These are phyloP conservation scores for Drosophila nannoptera DNA, from an alignment of 1,140 invertebrate species.

Conservation along the genomic window DNA sequence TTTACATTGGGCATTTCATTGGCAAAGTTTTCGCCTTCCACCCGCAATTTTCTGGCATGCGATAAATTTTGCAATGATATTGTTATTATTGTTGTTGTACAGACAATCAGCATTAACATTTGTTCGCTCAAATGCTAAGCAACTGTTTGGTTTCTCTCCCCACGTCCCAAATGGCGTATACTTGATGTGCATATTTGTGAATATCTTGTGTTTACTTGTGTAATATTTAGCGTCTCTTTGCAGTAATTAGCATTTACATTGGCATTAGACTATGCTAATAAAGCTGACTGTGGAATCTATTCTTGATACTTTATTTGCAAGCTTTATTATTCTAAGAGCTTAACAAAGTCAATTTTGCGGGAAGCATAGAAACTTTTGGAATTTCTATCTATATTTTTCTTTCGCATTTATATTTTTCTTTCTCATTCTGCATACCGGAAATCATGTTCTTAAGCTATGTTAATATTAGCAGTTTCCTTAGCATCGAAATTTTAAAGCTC, in stretches of 20 bases:
- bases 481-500: neutral
- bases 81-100: conserved; percentile 27
- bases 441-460: too few species aligned
- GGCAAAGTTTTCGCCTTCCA: conserved; percentile 27
- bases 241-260: conserved; percentile 27
- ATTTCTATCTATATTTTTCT: neutral
- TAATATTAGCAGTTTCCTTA: neutral
- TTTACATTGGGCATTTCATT: conserved; percentile 54
- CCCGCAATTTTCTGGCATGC: conserved; percentile 17
- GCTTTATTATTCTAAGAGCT: too few species aligned
- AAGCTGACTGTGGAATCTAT: too few species aligned
- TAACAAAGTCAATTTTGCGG: too few species aligned
- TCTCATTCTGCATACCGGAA: too few species aligned
- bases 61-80: conserved; percentile 22
- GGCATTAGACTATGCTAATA: neutral
- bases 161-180: conserved; percentile 41
- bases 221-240: conserved; percentile 6
- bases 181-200: conserved; percentile 17
- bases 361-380: too few species aligned
- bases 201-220: neutral
- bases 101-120: conserved; percentile 54
- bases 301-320: too few species aligned
- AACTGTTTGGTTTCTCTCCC: neutral
- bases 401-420: neutral
- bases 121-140: conserved; percentile 30